phyloP scores from a whole-genome alignment of 2,113 vertebrate genomes.

The Hemichromis elongatus region DNA sequence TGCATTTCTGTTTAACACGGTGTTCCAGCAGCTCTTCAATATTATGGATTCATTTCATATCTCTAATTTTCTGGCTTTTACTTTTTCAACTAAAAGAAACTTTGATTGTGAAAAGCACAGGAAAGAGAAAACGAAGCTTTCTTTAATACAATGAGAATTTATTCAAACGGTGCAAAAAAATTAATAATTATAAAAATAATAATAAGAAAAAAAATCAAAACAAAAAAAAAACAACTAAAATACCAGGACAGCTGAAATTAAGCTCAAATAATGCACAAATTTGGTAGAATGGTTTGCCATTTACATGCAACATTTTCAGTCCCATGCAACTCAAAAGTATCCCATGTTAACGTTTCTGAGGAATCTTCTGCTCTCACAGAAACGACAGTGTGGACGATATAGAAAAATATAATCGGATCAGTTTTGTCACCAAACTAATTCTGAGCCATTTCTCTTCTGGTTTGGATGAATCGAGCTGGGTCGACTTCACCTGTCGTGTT shows the following conservation, averaged over 20 bases:
- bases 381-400: conserved; percentile 55
- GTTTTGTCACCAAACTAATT: conserved; percentile 34
- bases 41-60: neutral
- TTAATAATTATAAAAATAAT: conserved; percentile 41
- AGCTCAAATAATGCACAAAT: conserved; percentile 62
- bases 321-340: conserved; percentile 60
- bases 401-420: conserved; percentile 52
- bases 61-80: neutral
- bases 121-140: neutral
- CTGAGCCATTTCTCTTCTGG: conserved; percentile 41
- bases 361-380: conserved; percentile 41
- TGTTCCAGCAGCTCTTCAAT: neutral
- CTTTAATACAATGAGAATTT: conserved; percentile 79
- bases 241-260: conserved; percentile 42
- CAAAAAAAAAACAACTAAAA: conserved; percentile 20
- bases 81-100: neutral
- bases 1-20: neutral
- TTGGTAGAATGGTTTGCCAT: conserved; percentile 53
- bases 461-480: conserved; percentile 29
- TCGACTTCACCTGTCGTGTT: neutral
- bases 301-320: conserved; percentile 72
- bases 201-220: neutral
- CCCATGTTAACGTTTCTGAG: conserved; percentile 41
- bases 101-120: neutral
- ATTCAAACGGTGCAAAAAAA: conserved; percentile 80